Conservation (phyloP, 2,797 vertebrate genomes). For the Cuculus canorus region DNA sequence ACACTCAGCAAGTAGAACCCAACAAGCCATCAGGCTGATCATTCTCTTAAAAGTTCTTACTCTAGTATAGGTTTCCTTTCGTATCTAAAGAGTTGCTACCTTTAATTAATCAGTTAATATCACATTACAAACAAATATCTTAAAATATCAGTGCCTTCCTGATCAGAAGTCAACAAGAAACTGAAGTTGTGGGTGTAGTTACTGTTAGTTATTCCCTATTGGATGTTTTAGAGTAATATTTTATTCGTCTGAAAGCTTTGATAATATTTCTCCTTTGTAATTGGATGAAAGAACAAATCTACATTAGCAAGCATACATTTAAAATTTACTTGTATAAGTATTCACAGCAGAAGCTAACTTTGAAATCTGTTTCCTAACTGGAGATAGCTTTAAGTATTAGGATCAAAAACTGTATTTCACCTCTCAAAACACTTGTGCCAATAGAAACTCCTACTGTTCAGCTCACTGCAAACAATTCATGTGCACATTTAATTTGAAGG, state of each 20-base stretch:
- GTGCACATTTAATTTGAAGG: neutral
- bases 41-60: neutral
- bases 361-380: neutral
- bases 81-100: neutral
- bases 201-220: neutral
- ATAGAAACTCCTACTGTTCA: neutral
- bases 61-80: neutral
- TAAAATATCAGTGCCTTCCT: neutral
- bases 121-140: neutral
- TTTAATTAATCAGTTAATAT: neutral
- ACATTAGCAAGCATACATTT: neutral
- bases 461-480: neutral
- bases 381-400: neutral
- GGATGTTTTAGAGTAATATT: neutral
- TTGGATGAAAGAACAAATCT: neutral
- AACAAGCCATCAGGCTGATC: neutral
- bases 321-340: neutral
- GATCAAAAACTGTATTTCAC: neutral
- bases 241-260: slow-evolving; percentile 9
- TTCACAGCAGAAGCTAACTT: neutral
- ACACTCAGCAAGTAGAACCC: neutral
- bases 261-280: slow-evolving; percentile 20
- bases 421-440: neutral
- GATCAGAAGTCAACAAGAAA: neutral
- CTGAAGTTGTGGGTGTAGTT: neutral